Base-by-base conservation (phyloP, 2,888 invertebrate species). In the Acronicta psi region DNA sequence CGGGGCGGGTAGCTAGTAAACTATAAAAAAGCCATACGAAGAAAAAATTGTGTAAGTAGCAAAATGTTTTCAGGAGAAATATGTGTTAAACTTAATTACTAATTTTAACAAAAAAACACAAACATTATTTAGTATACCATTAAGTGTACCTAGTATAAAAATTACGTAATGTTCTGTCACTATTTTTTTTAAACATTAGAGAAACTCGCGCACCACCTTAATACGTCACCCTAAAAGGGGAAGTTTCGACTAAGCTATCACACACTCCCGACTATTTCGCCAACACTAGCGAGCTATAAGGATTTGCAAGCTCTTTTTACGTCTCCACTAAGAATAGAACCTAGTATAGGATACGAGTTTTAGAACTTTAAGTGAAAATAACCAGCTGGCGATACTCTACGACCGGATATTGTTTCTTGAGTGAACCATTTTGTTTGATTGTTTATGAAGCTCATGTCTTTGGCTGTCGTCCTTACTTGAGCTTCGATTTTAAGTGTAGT, bases 221-320 rank as follows among this genome's bases (percentile, higher is more conserved):
- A 88, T 90, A 79, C 60, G 41, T 64, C 73, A 70, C 79, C 42
- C 47, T 58, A 66, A 68, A 72, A 73, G 80, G 62, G 79, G 82
- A 90, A 91, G 84, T 91, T 91, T 86, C 85, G 71, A 73, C 87
- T 85, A 87, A 91, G 86, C 89, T 88, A 89, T 91, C 89, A 84
- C 87, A 88, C 80, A 83, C 84, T 87, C 42, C 83, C 85, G 81
- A 86, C 89, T 90, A 89, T 88, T 90, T 85, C 78, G 84, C 85
- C 83, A 83, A 89, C 86, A 86, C 85, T 82, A 82, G 78, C 65
- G 80, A 81, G 80, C 80, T 86, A 80, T 82, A 79, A 84, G 89
- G 88, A 89, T 90, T 89, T 89, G 85, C 85, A 83, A 87, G 81
- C 84, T 86, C 88, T 89, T 91, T 89, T 90, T 90, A 89, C 84